Percentiles rank a stretch among this genome's conserved stretches.
Evolutionary conservation across 2,888 invertebrate species (phyloP).

Genomic region (Apotomis betuletana): DNA sequence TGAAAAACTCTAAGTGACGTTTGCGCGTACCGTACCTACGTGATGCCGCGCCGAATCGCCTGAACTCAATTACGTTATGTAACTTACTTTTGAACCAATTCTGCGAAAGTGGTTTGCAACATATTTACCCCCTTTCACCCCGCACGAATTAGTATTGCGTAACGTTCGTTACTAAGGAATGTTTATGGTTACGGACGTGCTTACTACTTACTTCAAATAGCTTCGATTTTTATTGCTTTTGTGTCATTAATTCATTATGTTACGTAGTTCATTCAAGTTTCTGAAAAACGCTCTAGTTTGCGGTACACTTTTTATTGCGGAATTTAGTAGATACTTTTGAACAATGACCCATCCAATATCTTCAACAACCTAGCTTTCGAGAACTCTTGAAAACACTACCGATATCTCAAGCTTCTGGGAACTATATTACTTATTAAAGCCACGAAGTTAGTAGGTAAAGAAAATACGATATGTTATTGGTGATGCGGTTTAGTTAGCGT

Average conservation of each 20-base stretch:
- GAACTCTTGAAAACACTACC: conserved; percentile 10
- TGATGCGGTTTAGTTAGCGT: neutral
- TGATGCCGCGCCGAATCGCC: conserved; percentile 73
- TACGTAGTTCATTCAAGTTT: conserved; percentile 8
- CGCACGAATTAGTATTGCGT: conserved; percentile 35
- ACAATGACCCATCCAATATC: neutral
- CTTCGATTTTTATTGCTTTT: conserved; percentile 18
- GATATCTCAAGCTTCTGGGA: neutral
- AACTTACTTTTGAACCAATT: conserved; percentile 78
- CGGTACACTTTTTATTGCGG: neutral
- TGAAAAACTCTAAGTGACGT: conserved; percentile 70
- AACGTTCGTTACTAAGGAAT: conserved; percentile 28
- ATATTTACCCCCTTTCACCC: conserved; percentile 42
- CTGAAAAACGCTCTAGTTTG: neutral
- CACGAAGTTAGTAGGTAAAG: neutral
- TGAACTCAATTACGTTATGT: conserved; percentile 67
- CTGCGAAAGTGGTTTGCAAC: conserved; percentile 67
- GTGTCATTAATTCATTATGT: conserved; percentile 5
- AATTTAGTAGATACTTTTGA: neutral
- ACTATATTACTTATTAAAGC: conserved; percentile 5
- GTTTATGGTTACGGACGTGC: conserved; percentile 32
- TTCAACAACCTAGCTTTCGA: neutral
- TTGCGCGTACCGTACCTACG: conserved; percentile 74
- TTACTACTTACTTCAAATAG: conserved; percentile 9
- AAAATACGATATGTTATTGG: neutral